A percentile compares a stretch with the other conserved stretches of the same genome.
Conservation (phyloP, 2,113 vertebrate species). For the Condylura cristata region DNA sequence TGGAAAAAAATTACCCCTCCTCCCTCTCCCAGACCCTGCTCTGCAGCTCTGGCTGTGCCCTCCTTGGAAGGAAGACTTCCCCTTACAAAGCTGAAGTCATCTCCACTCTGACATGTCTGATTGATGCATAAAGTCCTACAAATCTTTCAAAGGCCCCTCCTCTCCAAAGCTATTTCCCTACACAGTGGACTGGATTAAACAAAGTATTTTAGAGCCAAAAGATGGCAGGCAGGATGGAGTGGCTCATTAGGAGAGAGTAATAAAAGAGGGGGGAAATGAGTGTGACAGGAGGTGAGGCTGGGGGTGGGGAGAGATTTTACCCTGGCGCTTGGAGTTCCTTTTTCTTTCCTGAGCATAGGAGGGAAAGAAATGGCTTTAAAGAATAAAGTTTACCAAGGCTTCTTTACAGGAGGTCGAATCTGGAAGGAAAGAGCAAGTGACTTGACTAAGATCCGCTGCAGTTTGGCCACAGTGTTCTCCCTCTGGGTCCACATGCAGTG, state of each 20-base stretch:
- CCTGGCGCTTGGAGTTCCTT: not conserved
- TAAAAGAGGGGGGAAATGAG: not conserved
- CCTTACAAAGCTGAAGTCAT: slow-evolving; percentile 37
- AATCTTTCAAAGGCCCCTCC: slow-evolving; percentile 35
- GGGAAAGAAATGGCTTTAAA: not conserved
- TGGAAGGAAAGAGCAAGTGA: not conserved
- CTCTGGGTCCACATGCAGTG: not conserved
- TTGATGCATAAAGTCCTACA: slow-evolving; percentile 41
- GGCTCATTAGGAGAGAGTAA: slow-evolving; percentile 47
- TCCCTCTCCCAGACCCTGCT: not conserved
- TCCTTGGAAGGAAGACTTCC: slow-evolving; percentile 58
- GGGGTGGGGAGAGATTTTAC: not conserved
- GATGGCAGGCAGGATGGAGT: slow-evolving; percentile 65
- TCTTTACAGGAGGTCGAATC: not conserved
- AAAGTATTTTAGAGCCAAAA: slow-evolving; percentile 36
- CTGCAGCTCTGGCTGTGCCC: not conserved
- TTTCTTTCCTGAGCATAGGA: not conserved
- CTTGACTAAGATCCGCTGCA: not conserved
- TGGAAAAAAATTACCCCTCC: not conserved
- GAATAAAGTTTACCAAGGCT: not conserved
- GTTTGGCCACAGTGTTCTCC: not conserved
- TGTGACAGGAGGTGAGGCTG: not conserved
- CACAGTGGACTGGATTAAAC: slow-evolving; percentile 53
- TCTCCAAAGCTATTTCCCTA: slow-evolving; percentile 33
- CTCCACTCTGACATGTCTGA: slow-evolving; percentile 35